Evolutionary conservation across 2,888 invertebrate species (phyloP).

Genomic region (Odontocerum albicorne): DNA sequence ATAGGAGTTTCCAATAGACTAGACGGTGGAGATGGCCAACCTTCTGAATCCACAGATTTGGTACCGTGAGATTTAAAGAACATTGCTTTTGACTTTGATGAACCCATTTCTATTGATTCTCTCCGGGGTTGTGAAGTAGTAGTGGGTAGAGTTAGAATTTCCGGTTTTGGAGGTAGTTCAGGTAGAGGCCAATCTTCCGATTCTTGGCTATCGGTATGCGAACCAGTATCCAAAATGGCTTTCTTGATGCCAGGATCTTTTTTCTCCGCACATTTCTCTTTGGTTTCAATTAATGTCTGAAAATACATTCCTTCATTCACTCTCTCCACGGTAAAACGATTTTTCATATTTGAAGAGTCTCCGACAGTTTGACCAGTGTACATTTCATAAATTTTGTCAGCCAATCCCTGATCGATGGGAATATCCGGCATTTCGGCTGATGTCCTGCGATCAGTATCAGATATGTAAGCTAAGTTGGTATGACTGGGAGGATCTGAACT

Average conservation of each 20-base stretch:
- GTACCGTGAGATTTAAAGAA: slow-evolving; percentile 48
- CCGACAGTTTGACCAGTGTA: slow-evolving; percentile 44
- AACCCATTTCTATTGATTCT: not conserved
- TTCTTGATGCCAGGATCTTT: slow-evolving; percentile 24
- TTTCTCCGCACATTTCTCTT: slow-evolving; percentile 23
- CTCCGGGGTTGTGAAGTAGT: not conserved
- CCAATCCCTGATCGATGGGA: slow-evolving; percentile 69
- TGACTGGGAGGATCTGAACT: slow-evolving; percentile 83
- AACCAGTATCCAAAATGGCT: slow-evolving; percentile 45
- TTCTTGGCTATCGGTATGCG: slow-evolving; percentile 67
- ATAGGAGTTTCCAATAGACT: slow-evolving; percentile 70
- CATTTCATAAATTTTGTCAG: slow-evolving; percentile 58
- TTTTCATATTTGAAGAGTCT: slow-evolving; percentile 38
- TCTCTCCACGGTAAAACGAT: slow-evolving; percentile 37
- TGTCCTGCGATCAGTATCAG: slow-evolving; percentile 76
- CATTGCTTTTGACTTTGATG: slow-evolving; percentile 1
- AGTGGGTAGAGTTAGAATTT: slow-evolving; percentile 34
- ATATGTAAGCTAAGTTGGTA: slow-evolving; percentile 73
- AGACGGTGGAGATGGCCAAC: slow-evolving; percentile 82
- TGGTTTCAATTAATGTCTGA: slow-evolving; percentile 29
- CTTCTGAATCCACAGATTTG: slow-evolving; percentile 70
- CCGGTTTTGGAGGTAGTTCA: slow-evolving; percentile 62
- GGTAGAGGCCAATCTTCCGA: slow-evolving; percentile 78
- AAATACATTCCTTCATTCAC: slow-evolving; percentile 34
- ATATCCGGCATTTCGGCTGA: slow-evolving; percentile 85